Evolutionary conservation across 2,888 invertebrate species (phyloP), one percentile per base, ranked within the genome.

Genomic region (Drosophila mettleri): DNA sequence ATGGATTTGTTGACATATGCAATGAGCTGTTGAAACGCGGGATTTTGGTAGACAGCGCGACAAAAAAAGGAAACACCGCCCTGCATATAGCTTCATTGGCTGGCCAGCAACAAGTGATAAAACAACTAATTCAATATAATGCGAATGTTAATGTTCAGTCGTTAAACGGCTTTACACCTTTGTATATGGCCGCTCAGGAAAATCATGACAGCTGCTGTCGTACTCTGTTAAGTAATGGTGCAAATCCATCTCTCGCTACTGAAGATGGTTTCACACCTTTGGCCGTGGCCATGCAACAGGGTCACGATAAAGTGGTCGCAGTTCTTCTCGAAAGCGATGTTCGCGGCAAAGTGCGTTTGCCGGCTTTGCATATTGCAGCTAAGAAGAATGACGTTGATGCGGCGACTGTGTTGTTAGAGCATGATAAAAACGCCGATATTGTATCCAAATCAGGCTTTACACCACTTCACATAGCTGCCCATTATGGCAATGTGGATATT

Each of bases 191-290:
- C 4, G 98, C 99, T 10, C 99, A 98, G 93, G 98, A 98, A 92
- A 98, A 98, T 92, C 98, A 99, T 91, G 98, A 98, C 70, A 95
- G 94, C 8, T 98, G 98, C 82, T 99, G 99, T 75, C 96, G 97
- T 90, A 96, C 97, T 93, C 94, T 99, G 64, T 93, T 99, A 60
- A 94, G 96, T 34, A 97, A 98, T 90, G 98, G 98, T 46, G 99
- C 99, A 73, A 99, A 98, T 92, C 99, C 99, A 92, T 97, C 97
- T 49, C 94, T 99, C 52, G 97, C 99, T 49, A 99, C 99, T 34
- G 99, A 99, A 97, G 99, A 99, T 93, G 99, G 99, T 4, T 99
- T 99, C 93, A 99, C 99, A 20, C 99, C 99, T 0, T 93, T 99
- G 76, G 99, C 99, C 5, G 99, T 99, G 33, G 99, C 99, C n/a